Conservation (phyloP, 2,888 invertebrate species). For the Drosophila multiciliata region DNA sequence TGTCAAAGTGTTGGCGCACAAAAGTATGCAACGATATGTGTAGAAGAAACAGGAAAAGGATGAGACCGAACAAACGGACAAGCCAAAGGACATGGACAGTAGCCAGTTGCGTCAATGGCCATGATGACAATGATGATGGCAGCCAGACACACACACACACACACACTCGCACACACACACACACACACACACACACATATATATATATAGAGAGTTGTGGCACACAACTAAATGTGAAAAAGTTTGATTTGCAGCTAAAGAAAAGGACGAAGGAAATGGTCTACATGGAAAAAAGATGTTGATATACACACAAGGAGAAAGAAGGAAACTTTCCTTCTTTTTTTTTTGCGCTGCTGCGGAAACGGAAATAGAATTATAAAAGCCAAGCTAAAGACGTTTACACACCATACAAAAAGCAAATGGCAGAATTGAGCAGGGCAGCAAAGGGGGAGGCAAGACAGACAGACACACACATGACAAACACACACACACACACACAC, state of each 20-base stretch:
- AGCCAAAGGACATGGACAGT: slow-evolving; percentile 29
- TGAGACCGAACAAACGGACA: slow-evolving; percentile 19
- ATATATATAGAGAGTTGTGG: slow-evolving; percentile 1
- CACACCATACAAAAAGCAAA: slow-evolving; percentile 64
- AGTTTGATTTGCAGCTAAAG: slow-evolving; percentile 64
- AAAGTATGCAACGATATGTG: slow-evolving; percentile 61
- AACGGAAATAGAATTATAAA: slow-evolving; percentile 83
- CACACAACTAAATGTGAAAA: slow-evolving; percentile 53
- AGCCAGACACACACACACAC: slow-evolving; percentile 36
- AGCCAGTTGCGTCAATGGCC: slow-evolving; percentile 49
- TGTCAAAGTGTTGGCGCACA: slow-evolving; percentile 69
- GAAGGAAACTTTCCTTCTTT: slow-evolving; percentile 21
- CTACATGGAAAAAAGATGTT: slow-evolving; percentile 64
- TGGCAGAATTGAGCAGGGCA: slow-evolving; percentile 10
- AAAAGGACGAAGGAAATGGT: slow-evolving; percentile 53
- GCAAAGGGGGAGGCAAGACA: not conserved
- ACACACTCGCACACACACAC: not conserved
- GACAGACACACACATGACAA: slow-evolving; percentile 7
- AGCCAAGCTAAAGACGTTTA: slow-evolving; percentile 76
- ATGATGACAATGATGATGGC: slow-evolving; percentile 68
- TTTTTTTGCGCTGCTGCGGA: slow-evolving; percentile 62
- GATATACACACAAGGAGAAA: slow-evolving; percentile 35
- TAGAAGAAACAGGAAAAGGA: slow-evolving; percentile 20
- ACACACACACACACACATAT: not conserved
- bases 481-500: slow-evolving; percentile 31